phyloP scores from a whole-genome alignment of 2,113 vertebrate species.

The Dicentrarchus labrax region DNA sequence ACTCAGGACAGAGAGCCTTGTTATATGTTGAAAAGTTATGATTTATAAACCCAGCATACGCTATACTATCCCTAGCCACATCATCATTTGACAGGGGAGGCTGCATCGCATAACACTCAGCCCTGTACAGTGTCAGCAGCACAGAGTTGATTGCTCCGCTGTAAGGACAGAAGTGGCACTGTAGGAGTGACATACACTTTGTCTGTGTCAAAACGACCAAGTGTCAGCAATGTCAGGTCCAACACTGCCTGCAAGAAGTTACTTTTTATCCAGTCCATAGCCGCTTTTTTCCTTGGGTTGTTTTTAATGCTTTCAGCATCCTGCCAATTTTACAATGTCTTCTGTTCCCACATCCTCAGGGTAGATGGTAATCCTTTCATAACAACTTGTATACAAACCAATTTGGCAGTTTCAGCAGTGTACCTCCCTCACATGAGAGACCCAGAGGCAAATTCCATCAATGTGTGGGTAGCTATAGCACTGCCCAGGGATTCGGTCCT shows the following conservation, averaged over 20 bases:
- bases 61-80: conserved; percentile 43
- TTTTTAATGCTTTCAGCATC: conserved; percentile 63
- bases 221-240: conserved; percentile 62
- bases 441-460: conserved; percentile 76
- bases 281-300: conserved; percentile 38
- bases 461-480: conserved; percentile 72
- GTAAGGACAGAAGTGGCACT: conserved; percentile 48
- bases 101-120: conserved; percentile 31
- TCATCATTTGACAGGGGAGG: conserved; percentile 66
- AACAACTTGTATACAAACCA: conserved; percentile 81
- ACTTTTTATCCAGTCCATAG: conserved; percentile 33
- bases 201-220: conserved; percentile 63
- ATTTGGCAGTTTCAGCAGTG: conserved; percentile 78
- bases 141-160: conserved; percentile 52
- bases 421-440: conserved; percentile 70
- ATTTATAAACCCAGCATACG: conserved; percentile 38
- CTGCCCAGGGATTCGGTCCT: conserved; percentile 65
- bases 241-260: conserved; percentile 35
- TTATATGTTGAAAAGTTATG: conserved; percentile 55
- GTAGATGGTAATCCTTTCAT: conserved; percentile 80
- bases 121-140: conserved; percentile 57
- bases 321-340: conserved; percentile 74
- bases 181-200: conserved; percentile 52
- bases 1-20: conserved; percentile 48
- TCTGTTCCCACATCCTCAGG: conserved; percentile 74